Conservation (phyloP, 2,113 vertebrate genomes). For the Calyptommatus sinebrachiatus region DNA sequence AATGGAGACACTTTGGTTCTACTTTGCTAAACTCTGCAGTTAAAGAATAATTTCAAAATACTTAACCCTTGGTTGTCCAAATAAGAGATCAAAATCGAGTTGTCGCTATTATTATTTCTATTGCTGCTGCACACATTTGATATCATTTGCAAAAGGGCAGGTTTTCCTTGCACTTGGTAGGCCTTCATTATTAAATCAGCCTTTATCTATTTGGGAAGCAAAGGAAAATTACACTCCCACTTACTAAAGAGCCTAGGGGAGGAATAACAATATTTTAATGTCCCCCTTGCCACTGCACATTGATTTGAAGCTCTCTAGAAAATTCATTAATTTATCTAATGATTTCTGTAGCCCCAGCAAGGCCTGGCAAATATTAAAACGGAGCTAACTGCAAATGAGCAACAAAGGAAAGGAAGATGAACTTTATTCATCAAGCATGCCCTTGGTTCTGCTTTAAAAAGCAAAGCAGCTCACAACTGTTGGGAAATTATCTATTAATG, state of each 20-base stretch:
- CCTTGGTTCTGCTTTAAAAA: conserved; percentile 11
- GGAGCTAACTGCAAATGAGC: conserved; percentile 6
- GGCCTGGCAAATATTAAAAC: conserved; percentile 17
- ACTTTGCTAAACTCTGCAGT: not conserved
- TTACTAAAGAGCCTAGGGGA: conserved; percentile 28
- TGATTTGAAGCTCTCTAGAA: not conserved
- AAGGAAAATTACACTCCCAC: conserved; percentile 18
- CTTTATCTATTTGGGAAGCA: conserved; percentile 36
- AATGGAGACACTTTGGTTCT: not conserved
- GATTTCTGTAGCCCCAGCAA: not conserved
- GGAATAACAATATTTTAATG: not conserved
- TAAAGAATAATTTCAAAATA: not conserved
- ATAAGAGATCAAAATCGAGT: not conserved
- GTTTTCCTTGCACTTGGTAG: not conserved
- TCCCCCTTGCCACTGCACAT: not conserved
- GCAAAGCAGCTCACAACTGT: not conserved
- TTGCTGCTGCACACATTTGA: not conserved
- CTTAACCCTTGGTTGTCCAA: not conserved
- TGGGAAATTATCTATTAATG: conserved; percentile 20
- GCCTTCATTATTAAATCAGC: conserved; percentile 8
- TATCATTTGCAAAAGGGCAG: not conserved
- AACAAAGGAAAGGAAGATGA: not conserved
- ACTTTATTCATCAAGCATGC: conserved; percentile 3
- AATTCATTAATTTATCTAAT: conserved; percentile 11
- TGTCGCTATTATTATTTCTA: not conserved